Evolutionary conservation across 2,797 vertebrate genomes (phyloP), one percentile per base, ranked within the genome.

Genomic region (Anas bernieri): DNA sequence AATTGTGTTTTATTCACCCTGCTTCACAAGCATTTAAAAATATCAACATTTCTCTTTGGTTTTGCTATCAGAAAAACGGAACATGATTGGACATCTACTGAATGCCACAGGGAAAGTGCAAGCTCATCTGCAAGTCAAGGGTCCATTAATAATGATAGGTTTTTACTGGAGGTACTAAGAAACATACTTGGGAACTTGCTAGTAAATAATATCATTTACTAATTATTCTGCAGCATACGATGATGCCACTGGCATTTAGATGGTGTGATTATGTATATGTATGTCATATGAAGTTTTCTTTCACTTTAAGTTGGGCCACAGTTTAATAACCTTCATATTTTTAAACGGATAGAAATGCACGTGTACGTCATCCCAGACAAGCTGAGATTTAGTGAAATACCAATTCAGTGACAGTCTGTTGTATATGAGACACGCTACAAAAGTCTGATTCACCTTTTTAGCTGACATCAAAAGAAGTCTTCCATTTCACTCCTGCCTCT

Each of bases 101-200:
- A 80, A 80, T 52, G 35, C 73, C 61, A 56, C 56, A 31, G 39
- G 82, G 39, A 80, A 72, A 37, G 33, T 13, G 45, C 30, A 87
- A 92, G 33, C 12, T 88, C 22, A 39, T 10, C 15, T 20, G 25
- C 39, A 74, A 90, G 37, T 45, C 18, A 84, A 55, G 21, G 56
- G 61, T 67, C 86, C 64, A 89, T 79, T 83, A 63, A 83, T 52
- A 92, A 83, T 46, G 50, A 58, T 75, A 91, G 58, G 10, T 2
- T 77, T 91, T 95, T 89, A 69, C 84, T 78, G 68, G 43, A 95
- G 56, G 68, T 85, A 85, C 54, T 83, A 62, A 89, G 43, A 86
- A 69, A 94, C 21, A 28, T 9, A 41, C 26, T 11, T 63, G 26
- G 28, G 35, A 91, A 91, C 87, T 35, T 23, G 83, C 75, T 61